phyloP scores from a whole-genome alignment of 2,888 invertebrate species.

The Xestia sexstrigata region DNA sequence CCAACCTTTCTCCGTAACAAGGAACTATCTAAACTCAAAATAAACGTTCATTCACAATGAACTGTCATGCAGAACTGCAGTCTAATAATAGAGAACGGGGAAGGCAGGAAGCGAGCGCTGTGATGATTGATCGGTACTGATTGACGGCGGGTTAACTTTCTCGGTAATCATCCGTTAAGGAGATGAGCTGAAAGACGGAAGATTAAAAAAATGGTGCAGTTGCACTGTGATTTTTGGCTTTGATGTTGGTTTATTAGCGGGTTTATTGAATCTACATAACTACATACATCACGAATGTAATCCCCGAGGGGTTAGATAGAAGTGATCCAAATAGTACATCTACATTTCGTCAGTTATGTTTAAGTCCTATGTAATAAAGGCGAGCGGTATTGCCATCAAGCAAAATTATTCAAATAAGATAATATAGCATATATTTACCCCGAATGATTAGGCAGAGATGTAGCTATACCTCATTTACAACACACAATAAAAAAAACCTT shows the following conservation, averaged over 20 bases:
- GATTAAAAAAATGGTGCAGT: conserved; percentile 22
- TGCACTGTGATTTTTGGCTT: conserved; percentile 3
- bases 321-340: background rate
- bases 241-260: conserved; percentile 7
- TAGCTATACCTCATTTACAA: background rate
- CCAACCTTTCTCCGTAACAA: conserved; percentile 21
- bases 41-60: conserved; percentile 56
- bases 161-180: conserved; percentile 59
- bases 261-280: background rate
- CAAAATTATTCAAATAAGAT: background rate
- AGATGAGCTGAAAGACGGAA: conserved; percentile 55
- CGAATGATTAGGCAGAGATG: background rate
- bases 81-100: conserved; percentile 61
- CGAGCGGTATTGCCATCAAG: background rate
- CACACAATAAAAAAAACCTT: too few relatives aligned
- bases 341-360: background rate
- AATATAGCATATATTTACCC: background rate
- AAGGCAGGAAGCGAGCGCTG: conserved; percentile 58
- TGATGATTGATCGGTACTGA: conserved; percentile 64
- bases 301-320: background rate
- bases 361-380: background rate
- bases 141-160: conserved; percentile 62
- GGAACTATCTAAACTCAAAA: conserved; percentile 32
- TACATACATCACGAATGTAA: background rate
- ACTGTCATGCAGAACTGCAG: conserved; percentile 53